Percentiles rank a stretch among this genome's conserved stretches.
Conservation (phyloP, 2,113 vertebrate species). For the Pithys albifrons region DNA sequence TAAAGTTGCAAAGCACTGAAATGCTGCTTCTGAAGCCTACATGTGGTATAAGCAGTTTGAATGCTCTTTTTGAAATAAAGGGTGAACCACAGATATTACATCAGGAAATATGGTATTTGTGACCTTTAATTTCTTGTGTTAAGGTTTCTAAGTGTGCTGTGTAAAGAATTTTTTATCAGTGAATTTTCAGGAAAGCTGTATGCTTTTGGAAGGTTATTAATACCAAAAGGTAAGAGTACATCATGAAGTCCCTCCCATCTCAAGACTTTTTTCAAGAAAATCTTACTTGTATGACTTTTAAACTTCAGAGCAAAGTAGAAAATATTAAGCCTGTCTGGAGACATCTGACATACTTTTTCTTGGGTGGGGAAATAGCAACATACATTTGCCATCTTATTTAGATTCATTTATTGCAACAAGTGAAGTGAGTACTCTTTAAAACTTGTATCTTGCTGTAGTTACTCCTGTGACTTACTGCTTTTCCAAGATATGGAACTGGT, state of each 20-base stretch:
- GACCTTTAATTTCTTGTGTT: not conserved
- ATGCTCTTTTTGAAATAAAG: not conserved
- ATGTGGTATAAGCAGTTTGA: not conserved
- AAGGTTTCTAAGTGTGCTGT: not conserved
- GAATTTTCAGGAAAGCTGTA: not conserved
- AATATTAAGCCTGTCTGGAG: not conserved
- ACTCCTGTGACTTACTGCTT: rapidly evolving
- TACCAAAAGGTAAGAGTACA: not conserved
- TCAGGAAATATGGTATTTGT: not conserved
- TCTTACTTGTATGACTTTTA: not conserved
- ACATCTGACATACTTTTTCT: not conserved
- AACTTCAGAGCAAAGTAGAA: not conserved
- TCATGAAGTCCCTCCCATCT: rapidly evolving
- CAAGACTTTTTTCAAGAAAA: not conserved
- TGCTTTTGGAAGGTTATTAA: not conserved
- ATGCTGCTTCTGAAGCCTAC: not conserved
- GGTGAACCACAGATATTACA: not conserved
- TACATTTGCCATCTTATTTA: not conserved
- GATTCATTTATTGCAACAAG: not conserved
- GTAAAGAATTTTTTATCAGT: not conserved
- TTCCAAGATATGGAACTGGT: not conserved
- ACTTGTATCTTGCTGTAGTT: not conserved
- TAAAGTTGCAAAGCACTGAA: not conserved
- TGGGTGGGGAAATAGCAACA: not conserved
- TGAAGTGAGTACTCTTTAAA: not conserved